Evolutionary conservation across 2,113 vertebrate genomes (phyloP).

Genomic region (Plecturocebus donacophilus): DNA sequence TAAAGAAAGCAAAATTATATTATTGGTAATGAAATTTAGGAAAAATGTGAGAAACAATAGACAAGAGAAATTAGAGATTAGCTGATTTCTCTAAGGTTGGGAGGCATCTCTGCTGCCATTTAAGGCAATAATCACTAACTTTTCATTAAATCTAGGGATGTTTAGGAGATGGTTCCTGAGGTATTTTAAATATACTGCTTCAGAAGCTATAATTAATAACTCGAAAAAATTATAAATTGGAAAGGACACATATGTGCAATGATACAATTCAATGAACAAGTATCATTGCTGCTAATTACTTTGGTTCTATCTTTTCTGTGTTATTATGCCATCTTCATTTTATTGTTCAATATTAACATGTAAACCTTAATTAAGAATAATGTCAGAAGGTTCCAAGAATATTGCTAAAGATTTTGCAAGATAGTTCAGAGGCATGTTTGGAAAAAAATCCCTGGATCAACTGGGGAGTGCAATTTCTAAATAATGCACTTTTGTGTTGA

Average conservation of each 20-base stretch:
- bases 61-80: constrained; percentile 70
- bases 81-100: constrained; percentile 64
- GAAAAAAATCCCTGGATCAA: constrained; percentile 66
- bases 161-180: constrained; percentile 57
- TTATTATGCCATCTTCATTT: constrained; percentile 71
- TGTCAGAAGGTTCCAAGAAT: constrained; percentile 74
- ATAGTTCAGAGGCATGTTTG: constrained; percentile 66
- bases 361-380: constrained; percentile 79
- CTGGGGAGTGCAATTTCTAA: constrained; percentile 40
- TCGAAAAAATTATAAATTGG: constrained; percentile 74
- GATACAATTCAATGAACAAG: constrained; percentile 72
- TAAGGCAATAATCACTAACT: constrained; percentile 46
- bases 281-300: constrained; percentile 66
- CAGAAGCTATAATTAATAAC: constrained; percentile 78
- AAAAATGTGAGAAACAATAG: constrained; percentile 65
- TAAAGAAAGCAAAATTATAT: constrained; percentile 82
- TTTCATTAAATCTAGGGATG: constrained; percentile 67
- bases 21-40: constrained; percentile 74
- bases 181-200: constrained; percentile 73
- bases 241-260: constrained; percentile 59
- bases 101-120: constrained; percentile 49
- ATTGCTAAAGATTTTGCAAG: constrained; percentile 68
- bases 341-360: constrained; percentile 73
- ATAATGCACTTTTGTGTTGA: constrained; percentile 50
- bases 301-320: constrained; percentile 49